Conservation (phyloP, 2,888 invertebrate genomes). For the Unio pictorum region DNA sequence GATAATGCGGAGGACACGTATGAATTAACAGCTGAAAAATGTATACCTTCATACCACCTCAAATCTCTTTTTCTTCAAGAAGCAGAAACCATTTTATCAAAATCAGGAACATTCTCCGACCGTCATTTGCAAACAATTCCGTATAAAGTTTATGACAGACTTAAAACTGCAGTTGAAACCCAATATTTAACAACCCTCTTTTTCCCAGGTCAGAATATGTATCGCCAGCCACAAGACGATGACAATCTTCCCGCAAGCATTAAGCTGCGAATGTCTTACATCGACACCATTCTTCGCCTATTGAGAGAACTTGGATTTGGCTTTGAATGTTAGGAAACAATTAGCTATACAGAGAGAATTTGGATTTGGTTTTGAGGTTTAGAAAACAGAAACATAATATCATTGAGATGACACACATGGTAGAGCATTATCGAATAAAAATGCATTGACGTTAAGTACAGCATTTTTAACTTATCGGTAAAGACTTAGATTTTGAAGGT, state of each 20-base stretch:
- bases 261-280: too few relatives aligned
- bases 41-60: conserved; percentile 20
- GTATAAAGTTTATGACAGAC: conserved; percentile 8
- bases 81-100: conserved; percentile 1
- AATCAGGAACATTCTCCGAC: conserved; percentile 4
- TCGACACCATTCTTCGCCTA: too few relatives aligned
- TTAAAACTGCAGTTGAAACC: conserved; percentile 9
- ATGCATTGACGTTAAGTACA: too few relatives aligned
- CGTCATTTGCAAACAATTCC: conserved; percentile 4
- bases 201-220: conserved; percentile 10
- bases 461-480: too few relatives aligned
- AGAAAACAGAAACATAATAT: too few relatives aligned
- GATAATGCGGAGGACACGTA: conserved; percentile 3
- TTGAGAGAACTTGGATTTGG: conserved; percentile 4
- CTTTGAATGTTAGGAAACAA: too few relatives aligned
- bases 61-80: conserved; percentile 23
- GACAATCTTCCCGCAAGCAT: too few relatives aligned
- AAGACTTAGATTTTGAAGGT: too few relatives aligned
- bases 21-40: conserved; percentile 16
- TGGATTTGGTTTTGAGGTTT: too few relatives aligned
- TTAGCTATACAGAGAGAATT: too few relatives aligned
- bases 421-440: too few relatives aligned
- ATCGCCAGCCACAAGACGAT: background rate
- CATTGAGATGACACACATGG: too few relatives aligned
- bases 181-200: conserved; percentile 11